Evolutionary conservation across 2,797 vertebrate genomes (phyloP).

Genomic region (Girardinus metallicus): DNA sequence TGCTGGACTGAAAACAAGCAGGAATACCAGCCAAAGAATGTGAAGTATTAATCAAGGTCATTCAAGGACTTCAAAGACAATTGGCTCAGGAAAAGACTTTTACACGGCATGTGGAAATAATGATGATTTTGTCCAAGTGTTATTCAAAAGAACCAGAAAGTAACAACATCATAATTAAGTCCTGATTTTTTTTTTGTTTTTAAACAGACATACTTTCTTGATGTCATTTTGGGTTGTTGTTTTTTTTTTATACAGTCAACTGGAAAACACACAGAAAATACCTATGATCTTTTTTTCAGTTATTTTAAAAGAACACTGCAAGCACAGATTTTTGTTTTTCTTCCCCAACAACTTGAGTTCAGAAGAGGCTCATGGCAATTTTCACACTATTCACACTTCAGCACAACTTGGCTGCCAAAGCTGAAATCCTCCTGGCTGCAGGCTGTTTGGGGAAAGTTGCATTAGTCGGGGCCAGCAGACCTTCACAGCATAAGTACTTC

Average conservation of each 20-base stretch:
- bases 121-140: not conserved
- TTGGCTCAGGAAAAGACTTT: not conserved
- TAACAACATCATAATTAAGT: not conserved
- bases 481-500: not conserved
- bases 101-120: not conserved
- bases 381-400: conserved; percentile 20
- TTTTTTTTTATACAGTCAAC: not conserved
- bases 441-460: conserved; percentile 6
- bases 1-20: not conserved
- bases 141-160: not conserved
- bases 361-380: not conserved
- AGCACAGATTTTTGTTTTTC: not conserved
- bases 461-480: not conserved
- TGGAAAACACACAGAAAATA: not conserved
- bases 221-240: not conserved
- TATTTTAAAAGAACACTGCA: not conserved
- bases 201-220: not conserved
- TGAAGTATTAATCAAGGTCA: not conserved
- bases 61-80: not conserved
- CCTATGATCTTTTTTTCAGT: not conserved
- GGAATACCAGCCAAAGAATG: not conserved
- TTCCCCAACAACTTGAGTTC: not conserved
- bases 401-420: conserved; percentile 3
- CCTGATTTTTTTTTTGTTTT: too few relatives aligned
- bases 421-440: not conserved